phyloP scores from a whole-genome alignment of 2,888 invertebrate species.

The Dynastes hyllus region DNA sequence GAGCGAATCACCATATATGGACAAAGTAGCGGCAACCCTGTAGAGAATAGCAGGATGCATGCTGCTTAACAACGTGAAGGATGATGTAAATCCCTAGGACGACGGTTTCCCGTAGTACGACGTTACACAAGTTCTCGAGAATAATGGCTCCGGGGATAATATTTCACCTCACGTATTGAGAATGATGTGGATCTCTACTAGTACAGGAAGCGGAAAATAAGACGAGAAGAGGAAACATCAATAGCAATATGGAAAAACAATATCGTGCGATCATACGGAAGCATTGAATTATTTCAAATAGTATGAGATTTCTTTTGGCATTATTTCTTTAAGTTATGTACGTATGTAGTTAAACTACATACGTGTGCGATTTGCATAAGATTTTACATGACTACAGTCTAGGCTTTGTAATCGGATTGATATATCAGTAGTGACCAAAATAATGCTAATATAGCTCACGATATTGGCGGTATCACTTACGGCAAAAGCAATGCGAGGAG shows the following conservation, averaged over 20 bases:
- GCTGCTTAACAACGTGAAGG: slow-evolving; percentile 33
- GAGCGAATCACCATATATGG: not conserved
- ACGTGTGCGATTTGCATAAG: too few species aligned
- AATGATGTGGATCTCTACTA: slow-evolving; percentile 24
- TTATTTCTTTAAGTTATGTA: too few species aligned
- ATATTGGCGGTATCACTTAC: too few species aligned
- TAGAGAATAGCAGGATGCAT: slow-evolving; percentile 8
- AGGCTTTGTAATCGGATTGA: too few species aligned
- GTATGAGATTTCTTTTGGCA: too few species aligned
- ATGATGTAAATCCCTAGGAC: slow-evolving; percentile 42
- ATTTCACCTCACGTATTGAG: slow-evolving; percentile 44
- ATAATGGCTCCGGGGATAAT: slow-evolving; percentile 44
- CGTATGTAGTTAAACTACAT: too few species aligned
- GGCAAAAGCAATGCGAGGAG: too few species aligned
- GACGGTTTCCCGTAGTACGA: slow-evolving; percentile 5
- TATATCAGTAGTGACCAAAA: too few species aligned
- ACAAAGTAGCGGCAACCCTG: not conserved
- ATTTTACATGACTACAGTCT: too few species aligned
- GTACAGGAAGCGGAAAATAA: slow-evolving; percentile 19
- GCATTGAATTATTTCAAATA: too few species aligned
- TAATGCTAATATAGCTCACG: too few species aligned
- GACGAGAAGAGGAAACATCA: not conserved
- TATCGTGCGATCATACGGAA: not conserved
- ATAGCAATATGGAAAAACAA: not conserved
- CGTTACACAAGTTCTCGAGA: slow-evolving; percentile 26